These are phyloP conservation scores for Danaus plexippus DNA, from an alignment of 1,140 invertebrate genomes.

Conservation along the genomic window DNA sequence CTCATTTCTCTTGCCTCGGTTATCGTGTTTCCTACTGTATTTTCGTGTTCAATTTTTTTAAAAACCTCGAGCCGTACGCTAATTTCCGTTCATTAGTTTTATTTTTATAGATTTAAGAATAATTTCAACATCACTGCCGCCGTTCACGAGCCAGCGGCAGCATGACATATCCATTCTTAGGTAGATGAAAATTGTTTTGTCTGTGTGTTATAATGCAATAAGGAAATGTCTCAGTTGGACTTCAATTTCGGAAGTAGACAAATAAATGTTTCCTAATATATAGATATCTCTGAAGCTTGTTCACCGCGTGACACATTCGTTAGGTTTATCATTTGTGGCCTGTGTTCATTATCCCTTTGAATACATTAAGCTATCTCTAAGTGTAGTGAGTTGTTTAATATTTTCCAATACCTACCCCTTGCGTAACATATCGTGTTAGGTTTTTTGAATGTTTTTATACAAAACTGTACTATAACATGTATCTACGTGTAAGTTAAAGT, in stretches of 20 bases:
- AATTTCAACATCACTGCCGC: constrained; percentile 51
- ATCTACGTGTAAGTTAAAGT: constrained; percentile 66
- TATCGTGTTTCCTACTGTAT: too few species aligned
- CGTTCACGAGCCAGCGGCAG: constrained; percentile 52
- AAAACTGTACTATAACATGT: constrained; percentile 52
- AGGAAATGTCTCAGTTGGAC: constrained; percentile 14
- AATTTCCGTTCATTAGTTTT: constrained; percentile 9
- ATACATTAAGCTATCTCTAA: constrained; percentile 66
- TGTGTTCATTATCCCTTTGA: constrained; percentile 26
- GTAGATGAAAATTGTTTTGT: constrained; percentile 61
- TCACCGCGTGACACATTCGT: too few species aligned
- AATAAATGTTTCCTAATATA: too few species aligned
- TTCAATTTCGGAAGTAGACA: too few species aligned
- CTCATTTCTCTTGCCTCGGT: constrained; percentile 5
- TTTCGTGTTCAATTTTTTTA: too few species aligned
- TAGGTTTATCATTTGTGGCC: too few species aligned
- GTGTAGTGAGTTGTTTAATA: constrained; percentile 61
- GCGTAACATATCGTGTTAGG: constrained; percentile 56
- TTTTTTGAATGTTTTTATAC: constrained; percentile 70
- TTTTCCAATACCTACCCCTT: constrained; percentile 63
- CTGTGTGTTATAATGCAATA: constrained; percentile 48
- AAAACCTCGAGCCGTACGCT: constrained; percentile 1
- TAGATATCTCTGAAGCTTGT: too few species aligned
- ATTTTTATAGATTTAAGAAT: constrained; percentile 30
- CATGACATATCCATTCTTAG: constrained; percentile 68